Percentiles rank a stretch among this genome's conserved stretches.
phyloP scores from a whole-genome alignment of 2,888 invertebrate species.

The Euproctis similis region DNA sequence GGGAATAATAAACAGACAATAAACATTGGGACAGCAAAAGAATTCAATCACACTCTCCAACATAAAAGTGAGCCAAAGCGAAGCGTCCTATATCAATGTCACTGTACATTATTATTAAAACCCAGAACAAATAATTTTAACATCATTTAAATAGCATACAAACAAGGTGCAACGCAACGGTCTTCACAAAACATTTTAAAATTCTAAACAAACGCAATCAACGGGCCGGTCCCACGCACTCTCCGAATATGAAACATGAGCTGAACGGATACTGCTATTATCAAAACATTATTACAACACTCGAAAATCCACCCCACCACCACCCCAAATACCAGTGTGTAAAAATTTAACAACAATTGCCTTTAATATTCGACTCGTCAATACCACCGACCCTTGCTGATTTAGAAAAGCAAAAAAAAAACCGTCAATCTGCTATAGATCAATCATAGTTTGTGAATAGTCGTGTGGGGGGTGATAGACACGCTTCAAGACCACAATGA shows the following conservation, averaged over 20 bases:
- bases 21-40: too few relatives aligned
- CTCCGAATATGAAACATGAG: conserved; percentile 75
- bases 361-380: conserved; percentile 71
- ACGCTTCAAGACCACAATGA: conserved; percentile 53
- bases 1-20: too few relatives aligned
- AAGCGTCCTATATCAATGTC: too few relatives aligned
- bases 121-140: too few relatives aligned
- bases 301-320: conserved; percentile 66
- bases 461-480: conserved; percentile 58
- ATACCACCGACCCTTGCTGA: conserved; percentile 54
- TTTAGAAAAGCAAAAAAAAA: too few relatives aligned
- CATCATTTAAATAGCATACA: conserved; percentile 18
- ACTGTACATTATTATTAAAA: too few relatives aligned
- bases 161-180: conserved; percentile 57
- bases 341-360: conserved; percentile 77
- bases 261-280: conserved; percentile 74
- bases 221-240: conserved; percentile 59
- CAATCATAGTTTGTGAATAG: conserved; percentile 70
- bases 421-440: conserved; percentile 74
- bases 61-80: too few relatives aligned
- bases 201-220: conserved; percentile 47
- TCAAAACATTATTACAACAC: conserved; percentile 77
- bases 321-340: too few relatives aligned
- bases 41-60: too few relatives aligned
- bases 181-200: conserved; percentile 40